Evolutionary conservation across 2,797 vertebrate genomes (phyloP), one percentile per base, ranked within the genome.

Genomic region (Aeoliscus strigatus): DNA sequence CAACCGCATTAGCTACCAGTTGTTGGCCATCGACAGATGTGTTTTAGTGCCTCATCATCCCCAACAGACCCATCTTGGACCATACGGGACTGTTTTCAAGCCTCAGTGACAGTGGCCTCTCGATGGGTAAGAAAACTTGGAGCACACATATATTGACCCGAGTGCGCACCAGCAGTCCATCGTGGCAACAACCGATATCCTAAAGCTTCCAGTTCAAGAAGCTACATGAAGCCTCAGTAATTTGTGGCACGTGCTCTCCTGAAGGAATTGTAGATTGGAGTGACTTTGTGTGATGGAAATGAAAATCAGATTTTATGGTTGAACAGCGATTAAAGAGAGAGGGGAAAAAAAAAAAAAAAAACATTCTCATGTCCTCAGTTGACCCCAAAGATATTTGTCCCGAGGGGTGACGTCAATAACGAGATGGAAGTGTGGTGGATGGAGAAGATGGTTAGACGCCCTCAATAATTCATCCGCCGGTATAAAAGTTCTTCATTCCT

Each of bases 381-480:
- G 51, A 34, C 21, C 28, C 17, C 16, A 6, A 11, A 39, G 27
- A 11, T 26, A 29, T 29, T 34, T 25, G 33, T 41, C 26, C 23
- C 17, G 6, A 12, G 15, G 9, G 44, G 27, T 32, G 15, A 29
- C 30, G 9, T 25, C 13, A n/a, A 65, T 38, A 21, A 50, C 46
- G 30, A 18, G 29, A 54, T 12, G 16, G 30, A n/a, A n/a, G n/a
- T n/a, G 13, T 33, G 18, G 12, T 21, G 37, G 42, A 39, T 14
- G n/a, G 13, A 39, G 13, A 40, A 26, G 26, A 51, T 33, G 30
- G 39, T 75, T 74, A 64, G 43, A 2, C 13, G 13, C 14, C 13
- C 15, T 80, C 37, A 54, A 72, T 72, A 70, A 73, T 80, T 62
- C 4, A 80, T 56, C 64, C 49, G 60, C 36, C 39, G 14, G 47